Percentiles rank a stretch among this genome's conserved stretches.
These are phyloP conservation scores for Syndactyla subalaris DNA, from an alignment of 2,797 vertebrate species.

Conservation along the genomic window DNA sequence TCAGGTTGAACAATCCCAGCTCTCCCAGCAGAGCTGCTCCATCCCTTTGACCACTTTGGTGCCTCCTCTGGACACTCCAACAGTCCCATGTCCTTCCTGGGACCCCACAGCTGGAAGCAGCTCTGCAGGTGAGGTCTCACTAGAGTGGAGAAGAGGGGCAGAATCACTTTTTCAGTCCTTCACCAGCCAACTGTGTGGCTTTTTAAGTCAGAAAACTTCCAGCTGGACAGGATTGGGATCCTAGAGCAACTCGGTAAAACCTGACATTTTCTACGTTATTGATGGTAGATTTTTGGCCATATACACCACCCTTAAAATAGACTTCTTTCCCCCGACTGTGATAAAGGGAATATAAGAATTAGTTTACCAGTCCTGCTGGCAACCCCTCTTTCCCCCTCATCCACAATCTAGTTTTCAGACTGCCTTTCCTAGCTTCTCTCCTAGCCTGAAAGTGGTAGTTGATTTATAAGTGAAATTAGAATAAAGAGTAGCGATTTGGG, in stretches of 20 bases:
- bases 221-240: background rate
- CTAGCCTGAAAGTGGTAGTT: background rate
- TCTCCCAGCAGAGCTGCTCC: background rate
- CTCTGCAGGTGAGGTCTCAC: background rate
- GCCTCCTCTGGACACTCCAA: background rate
- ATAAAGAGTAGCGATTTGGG: background rate
- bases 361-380: fast-evolving
- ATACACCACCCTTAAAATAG: background rate
- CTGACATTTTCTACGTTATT: background rate
- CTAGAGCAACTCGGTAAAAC: background rate
- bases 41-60: background rate
- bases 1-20: fast-evolving
- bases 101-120: background rate
- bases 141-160: background rate
- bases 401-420: background rate
- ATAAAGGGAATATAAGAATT: background rate
- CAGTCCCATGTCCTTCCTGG: background rate
- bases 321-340: fast-evolving
- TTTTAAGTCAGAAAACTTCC: background rate
- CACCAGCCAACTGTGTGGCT: fast-evolving
- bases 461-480: background rate
- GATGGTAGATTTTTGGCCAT: fast-evolving
- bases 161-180: background rate
- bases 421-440: background rate
- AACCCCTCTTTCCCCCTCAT: background rate